These are phyloP conservation scores for Chymomyza fuscimana DNA, from an alignment of 2,888 invertebrate genomes.

Conservation along the genomic window DNA sequence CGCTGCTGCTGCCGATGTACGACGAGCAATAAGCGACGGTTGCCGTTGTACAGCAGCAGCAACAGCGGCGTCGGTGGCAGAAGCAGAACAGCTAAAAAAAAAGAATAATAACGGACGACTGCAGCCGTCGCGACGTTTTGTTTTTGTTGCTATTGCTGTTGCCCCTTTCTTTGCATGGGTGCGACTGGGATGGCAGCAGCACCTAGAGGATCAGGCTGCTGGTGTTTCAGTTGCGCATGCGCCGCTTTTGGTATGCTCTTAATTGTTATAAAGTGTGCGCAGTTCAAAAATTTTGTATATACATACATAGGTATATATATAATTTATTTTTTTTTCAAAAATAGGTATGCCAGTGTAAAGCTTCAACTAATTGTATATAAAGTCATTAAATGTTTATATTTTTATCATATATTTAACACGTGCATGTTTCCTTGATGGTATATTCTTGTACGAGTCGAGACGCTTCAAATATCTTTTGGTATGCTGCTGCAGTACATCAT, in stretches of 20 bases:
- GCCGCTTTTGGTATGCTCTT: conserved; percentile 53
- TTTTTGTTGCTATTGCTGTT: conserved; percentile 6
- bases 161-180: neutral
- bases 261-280: neutral
- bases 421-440: no score
- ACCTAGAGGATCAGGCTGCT: neutral
- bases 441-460: no score
- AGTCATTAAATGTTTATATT: no score
- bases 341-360: no score
- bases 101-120: conserved; percentile 25
- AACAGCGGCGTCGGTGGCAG: conserved; percentile 1
- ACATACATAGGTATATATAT: no score
- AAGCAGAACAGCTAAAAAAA: conserved; percentile 40
- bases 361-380: no score
- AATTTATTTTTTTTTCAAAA: no score
- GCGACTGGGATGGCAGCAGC: neutral
- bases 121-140: conserved; percentile 39
- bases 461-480: no score
- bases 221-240: conserved; percentile 26
- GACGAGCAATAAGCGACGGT: neutral
- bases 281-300: no score
- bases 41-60: conserved; percentile 16
- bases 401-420: no score
- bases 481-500: no score
- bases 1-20: conserved; percentile 26